These are phyloP conservation scores for Athene noctua DNA, from an alignment of 2,113 vertebrate genomes.

Conservation along the genomic window DNA sequence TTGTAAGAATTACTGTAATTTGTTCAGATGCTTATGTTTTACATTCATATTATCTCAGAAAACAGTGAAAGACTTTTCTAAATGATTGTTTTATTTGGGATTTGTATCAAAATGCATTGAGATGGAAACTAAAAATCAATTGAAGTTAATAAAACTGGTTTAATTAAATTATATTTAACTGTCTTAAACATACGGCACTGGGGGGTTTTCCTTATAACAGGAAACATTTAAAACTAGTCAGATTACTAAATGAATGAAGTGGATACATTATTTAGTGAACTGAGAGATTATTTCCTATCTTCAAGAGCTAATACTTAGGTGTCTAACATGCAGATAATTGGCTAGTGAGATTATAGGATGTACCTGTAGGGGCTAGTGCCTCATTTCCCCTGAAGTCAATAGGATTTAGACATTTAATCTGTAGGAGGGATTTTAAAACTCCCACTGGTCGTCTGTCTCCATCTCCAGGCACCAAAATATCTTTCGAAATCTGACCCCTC, in stretches of 20 bases:
- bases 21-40: not conserved
- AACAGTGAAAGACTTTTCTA: not conserved
- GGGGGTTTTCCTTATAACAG: not conserved
- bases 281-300: not conserved
- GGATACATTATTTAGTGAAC: not conserved
- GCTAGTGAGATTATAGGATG: not conserved
- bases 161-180: not conserved
- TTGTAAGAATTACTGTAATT: not conserved
- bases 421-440: conserved; percentile 24
- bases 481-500: not conserved
- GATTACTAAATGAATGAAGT: not conserved
- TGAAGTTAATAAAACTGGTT: not conserved
- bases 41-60: not conserved
- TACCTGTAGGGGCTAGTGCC: not conserved
- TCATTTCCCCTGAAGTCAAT: conserved; percentile 21
- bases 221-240: not conserved
- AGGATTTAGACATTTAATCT: not conserved
- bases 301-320: not conserved
- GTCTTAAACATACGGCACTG: not conserved
- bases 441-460: not conserved
- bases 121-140: not conserved
- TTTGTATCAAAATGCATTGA: not conserved
- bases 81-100: not conserved
- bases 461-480: not conserved
- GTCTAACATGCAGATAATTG: not conserved